Conservation (phyloP, 1,140 invertebrate genomes). For the Nilaparvata lugens region DNA sequence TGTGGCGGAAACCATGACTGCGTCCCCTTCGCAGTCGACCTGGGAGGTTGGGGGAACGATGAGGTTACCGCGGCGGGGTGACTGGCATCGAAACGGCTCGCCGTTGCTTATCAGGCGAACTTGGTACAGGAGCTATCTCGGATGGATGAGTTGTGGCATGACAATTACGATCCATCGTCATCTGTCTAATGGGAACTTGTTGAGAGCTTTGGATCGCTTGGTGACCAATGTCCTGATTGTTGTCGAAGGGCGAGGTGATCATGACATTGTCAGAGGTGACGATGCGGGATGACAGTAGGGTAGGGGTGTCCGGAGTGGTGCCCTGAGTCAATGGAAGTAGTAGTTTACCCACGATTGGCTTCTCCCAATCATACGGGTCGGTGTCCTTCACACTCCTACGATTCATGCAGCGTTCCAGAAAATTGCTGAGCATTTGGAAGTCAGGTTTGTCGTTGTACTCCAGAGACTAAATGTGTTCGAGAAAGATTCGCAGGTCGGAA, state of each 20-base stretch:
- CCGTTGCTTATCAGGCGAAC: slow-evolving; percentile 43
- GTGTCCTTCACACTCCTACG: slow-evolving; percentile 76
- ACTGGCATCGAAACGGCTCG: slow-evolving; percentile 44
- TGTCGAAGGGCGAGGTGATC: slow-evolving; percentile 37
- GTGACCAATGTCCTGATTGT: slow-evolving; percentile 57
- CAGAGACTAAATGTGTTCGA: slow-evolving; percentile 78
- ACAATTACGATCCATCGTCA: slow-evolving; percentile 56
- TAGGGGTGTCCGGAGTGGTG: slow-evolving; percentile 34
- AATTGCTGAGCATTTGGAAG: slow-evolving; percentile 73
- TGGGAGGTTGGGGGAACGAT: slow-evolving; percentile 36
- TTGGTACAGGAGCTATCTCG: slow-evolving; percentile 33
- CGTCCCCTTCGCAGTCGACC: slow-evolving; percentile 44
- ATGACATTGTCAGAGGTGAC: slow-evolving; percentile 37
- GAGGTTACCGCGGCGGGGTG: slow-evolving; percentile 27
- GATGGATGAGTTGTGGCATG: slow-evolving; percentile 47
- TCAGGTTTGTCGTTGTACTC: slow-evolving; percentile 93
- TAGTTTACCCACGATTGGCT: slow-evolving; percentile 43
- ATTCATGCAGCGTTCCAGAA: slow-evolving; percentile 93
- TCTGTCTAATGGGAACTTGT: slow-evolving; percentile 20
- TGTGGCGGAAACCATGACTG: slow-evolving; percentile 40
- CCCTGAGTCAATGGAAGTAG: slow-evolving; percentile 28
- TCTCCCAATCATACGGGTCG: slow-evolving; percentile 96
- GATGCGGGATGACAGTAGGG: slow-evolving; percentile 27
- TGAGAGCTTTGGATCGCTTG: slow-evolving; percentile 4
- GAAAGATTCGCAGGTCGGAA: slow-evolving; percentile 86